Base-by-base conservation (phyloP, 92 coral and sea anemone genomes). In the Porites cylindrica region DNA sequence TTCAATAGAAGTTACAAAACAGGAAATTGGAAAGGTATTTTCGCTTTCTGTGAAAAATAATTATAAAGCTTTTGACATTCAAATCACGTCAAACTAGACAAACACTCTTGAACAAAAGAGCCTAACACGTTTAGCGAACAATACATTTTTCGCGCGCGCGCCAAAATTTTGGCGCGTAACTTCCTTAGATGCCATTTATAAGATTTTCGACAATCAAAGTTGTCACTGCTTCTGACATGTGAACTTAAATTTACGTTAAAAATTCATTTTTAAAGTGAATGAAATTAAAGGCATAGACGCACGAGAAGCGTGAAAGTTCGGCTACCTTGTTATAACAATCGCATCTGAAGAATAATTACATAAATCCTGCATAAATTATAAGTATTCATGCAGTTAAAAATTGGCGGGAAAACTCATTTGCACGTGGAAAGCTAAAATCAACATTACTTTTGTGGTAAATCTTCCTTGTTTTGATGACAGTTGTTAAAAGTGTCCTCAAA, bases 111-210 rank as follows among this genome's bases (percentile, higher is more conserved):
- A 80, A 69, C 76, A 69, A 81, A 52, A 17, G 54, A 18, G 9
- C 10, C 17, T 69, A 38, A 52, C 70, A 38, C 47, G 47, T 17
- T 69, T 18, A 10, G 17, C 77, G 11, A 56, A n/a, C 53, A 51
- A 52, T 53, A 10, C 47, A 26, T 17, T 56, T 70, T 70, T 82
- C 69, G 78, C 50, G 78, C 78, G 86, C 86, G 78, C 86, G 86
- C 75, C 59, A 80, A 69, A 38, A 8, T 38, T 64, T 66, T 66
- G 84, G 75, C 74, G 74, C 72, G 26, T 43, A 64, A 50, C 60
- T 69, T 29, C 4, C 51, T 1, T 24, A 51, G 13, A 43, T 7
- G 14, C 6, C 60, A 7, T 56, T 10, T 56, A 56, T 14, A 21
- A 79, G 59, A 11, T 51, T 21, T 1, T 23, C 14, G 16, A 23